A percentile compares a stretch with the other conserved stretches of the same genome.
Evolutionary conservation across 2,113 vertebrate genomes (phyloP).

Genomic region (Cygnus atratus): DNA sequence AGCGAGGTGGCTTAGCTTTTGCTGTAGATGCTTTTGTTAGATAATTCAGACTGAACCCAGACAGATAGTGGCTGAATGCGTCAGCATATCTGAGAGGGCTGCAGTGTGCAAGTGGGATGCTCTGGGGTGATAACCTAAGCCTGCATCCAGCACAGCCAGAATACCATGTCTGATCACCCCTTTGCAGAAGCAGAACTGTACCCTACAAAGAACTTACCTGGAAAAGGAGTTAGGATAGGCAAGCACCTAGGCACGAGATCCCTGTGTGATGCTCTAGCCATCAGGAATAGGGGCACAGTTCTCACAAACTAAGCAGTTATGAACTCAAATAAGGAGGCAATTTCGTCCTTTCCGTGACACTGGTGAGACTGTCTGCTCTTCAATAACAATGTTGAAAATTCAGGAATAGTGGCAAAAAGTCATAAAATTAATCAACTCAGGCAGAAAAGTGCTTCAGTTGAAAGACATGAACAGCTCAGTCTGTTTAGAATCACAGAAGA

Average conservation of each 20-base stretch:
- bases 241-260: neutral
- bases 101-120: neutral
- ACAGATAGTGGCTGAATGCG: neutral
- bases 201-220: neutral
- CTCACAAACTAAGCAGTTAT: neutral
- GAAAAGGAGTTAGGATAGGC: neutral
- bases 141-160: neutral
- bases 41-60: neutral
- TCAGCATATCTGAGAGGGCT: neutral
- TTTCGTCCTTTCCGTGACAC: neutral
- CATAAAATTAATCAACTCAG: constrained; percentile 13
- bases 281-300: neutral
- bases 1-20: neutral
- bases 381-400: neutral
- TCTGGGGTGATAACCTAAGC: neutral
- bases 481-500: constrained; percentile 38
- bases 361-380: neutral
- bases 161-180: neutral
- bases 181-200: neutral
- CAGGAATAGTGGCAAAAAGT: constrained; percentile 8
- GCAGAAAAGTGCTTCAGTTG: neutral
- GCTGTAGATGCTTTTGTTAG: neutral
- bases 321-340: neutral
- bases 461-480: neutral
- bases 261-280: neutral